These are phyloP conservation scores for Tineola bisselliella DNA, from an alignment of 2,888 invertebrate genomes.

Conservation along the genomic window DNA sequence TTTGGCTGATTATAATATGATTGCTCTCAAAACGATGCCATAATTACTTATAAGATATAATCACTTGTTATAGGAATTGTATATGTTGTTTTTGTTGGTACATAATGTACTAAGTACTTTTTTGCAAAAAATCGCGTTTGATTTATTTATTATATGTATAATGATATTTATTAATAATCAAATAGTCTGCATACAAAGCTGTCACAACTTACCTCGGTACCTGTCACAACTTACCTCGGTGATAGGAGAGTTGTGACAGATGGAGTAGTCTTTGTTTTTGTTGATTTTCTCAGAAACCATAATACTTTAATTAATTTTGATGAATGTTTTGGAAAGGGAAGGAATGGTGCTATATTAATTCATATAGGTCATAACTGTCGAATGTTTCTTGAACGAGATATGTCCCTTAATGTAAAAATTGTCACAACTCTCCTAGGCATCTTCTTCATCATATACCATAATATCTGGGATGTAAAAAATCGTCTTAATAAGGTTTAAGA, in stretches of 20 bases:
- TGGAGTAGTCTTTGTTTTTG: constrained; percentile 11
- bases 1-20: neutral
- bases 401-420: too few species aligned
- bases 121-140: neutral
- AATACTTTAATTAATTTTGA: constrained; percentile 10
- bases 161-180: constrained; percentile 1
- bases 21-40: neutral
- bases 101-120: constrained; percentile 1
- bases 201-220: constrained; percentile 14
- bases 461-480: too few species aligned
- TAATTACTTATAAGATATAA: neutral
- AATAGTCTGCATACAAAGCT: constrained; percentile 3
- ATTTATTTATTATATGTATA: constrained; percentile 6
- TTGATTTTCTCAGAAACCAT: constrained; percentile 8
- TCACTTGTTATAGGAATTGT: neutral
- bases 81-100: neutral
- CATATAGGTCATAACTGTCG: too few species aligned
- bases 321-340: too few species aligned
- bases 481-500: too few species aligned
- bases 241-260: constrained; percentile 15
- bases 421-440: too few species aligned
- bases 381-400: too few species aligned
- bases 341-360: too few species aligned
- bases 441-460: too few species aligned
- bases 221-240: constrained; percentile 16